These are phyloP conservation scores for Heteronetta atricapilla DNA, from an alignment of 2,113 vertebrate genomes.

Conservation along the genomic window DNA sequence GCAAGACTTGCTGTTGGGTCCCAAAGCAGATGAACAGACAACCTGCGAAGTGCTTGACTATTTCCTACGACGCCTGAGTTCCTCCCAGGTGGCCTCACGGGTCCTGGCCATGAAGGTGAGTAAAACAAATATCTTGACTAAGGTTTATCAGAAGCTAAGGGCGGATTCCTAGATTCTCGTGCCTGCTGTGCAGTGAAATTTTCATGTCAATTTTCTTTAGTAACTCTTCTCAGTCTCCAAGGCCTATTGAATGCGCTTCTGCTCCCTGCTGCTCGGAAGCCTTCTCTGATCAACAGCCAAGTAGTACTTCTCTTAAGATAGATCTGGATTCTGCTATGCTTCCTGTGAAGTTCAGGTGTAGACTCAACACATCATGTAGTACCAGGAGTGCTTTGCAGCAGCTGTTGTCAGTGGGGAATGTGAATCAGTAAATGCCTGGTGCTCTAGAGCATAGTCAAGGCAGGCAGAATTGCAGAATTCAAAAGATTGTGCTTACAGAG, in stretches of 20 bases:
- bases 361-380: background rate
- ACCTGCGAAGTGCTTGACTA: slow-evolving; percentile 97
- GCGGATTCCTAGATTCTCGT: background rate
- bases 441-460: background rate
- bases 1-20: slow-evolving; percentile 93
- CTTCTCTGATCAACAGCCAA: background rate
- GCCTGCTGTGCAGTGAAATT: background rate
- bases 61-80: slow-evolving; percentile 93
- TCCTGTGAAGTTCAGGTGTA: background rate
- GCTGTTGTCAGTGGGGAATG: background rate
- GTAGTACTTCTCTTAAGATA: background rate
- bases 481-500: background rate
- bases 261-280: background rate
- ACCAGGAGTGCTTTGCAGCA: background rate
- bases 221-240: background rate
- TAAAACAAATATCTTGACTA: background rate
- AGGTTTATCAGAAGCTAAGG: background rate
- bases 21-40: slow-evolving; percentile 95
- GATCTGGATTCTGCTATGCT: background rate
- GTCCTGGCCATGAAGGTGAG: slow-evolving; percentile 96
- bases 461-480: background rate
- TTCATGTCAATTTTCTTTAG: background rate
- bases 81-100: slow-evolving; percentile 93
- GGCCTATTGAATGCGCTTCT: background rate
- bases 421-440: background rate